Conservation (phyloP, 2,113 vertebrate genomes). For the Chascanopsetta lugubris region DNA sequence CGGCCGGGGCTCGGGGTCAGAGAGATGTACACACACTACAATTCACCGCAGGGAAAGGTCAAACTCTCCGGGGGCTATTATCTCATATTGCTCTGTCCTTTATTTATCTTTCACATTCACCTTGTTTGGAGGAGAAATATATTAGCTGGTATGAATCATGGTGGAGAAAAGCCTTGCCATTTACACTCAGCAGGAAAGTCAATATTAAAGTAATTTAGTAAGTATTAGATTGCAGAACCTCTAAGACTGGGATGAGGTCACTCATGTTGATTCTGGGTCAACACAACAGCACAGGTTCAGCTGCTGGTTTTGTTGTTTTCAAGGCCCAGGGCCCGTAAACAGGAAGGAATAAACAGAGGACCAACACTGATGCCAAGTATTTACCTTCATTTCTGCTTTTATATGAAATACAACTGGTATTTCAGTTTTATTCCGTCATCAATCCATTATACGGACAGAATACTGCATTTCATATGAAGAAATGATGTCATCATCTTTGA, state of each 20-base stretch:
- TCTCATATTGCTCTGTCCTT: conserved; percentile 56
- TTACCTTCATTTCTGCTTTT: no score
- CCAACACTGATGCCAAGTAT: fast-evolving
- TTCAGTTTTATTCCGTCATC: no score
- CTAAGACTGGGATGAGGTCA: not conserved
- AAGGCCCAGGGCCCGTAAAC: not conserved
- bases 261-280: not conserved
- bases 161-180: conserved; percentile 14
- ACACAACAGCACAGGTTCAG: not conserved
- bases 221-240: conserved; percentile 22
- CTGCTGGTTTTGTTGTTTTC: not conserved
- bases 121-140: conserved; percentile 55
- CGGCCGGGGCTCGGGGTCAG: conserved; percentile 53
- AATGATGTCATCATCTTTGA: no score
- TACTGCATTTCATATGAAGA: no score
- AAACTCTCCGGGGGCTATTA: conserved; percentile 52
- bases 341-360: not conserved
- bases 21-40: conserved; percentile 49
- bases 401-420: no score
- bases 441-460: no score
- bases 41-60: conserved; percentile 54
- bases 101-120: conserved; percentile 58
- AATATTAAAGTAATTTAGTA: conserved; percentile 39
- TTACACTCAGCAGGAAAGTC: conserved; percentile 19
- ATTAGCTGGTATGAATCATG: conserved; percentile 28